Percentiles rank a stretch among this genome's conserved stretches.
Conservation (phyloP, 1,140 invertebrate species). For the Pomphorhynchus laevis region DNA sequence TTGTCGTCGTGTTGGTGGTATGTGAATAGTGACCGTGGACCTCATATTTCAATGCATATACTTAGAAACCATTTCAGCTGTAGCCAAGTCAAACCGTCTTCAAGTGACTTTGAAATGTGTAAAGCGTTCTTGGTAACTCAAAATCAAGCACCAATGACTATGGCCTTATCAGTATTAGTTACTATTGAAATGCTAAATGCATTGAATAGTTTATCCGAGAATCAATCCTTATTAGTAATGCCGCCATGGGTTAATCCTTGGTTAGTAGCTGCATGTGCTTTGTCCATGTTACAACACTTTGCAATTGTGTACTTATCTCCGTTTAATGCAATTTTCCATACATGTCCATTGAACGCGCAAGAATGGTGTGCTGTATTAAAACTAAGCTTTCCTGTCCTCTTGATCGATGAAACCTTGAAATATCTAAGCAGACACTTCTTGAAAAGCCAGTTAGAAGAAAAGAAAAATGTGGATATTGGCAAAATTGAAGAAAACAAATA, state of each 20-base stretch:
- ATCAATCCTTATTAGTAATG: not conserved
- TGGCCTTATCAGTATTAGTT: constrained; percentile 20
- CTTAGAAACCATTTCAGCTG: not conserved
- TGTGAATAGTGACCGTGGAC: not conserved
- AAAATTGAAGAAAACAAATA: too few species aligned
- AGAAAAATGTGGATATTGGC: too few species aligned
- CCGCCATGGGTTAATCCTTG: not conserved
- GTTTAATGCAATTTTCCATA: not conserved
- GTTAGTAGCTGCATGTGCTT: not conserved
- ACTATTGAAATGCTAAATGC: constrained; percentile 21
- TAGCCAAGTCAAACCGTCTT: too few species aligned
- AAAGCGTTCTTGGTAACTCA: constrained; percentile 18
- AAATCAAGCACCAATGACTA: constrained; percentile 19
- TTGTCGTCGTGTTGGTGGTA: not conserved
- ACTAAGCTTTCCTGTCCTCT: too few species aligned
- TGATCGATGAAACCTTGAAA: too few species aligned
- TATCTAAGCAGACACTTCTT: too few species aligned
- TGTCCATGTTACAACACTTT: not conserved
- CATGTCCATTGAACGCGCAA: too few species aligned
- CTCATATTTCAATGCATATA: not conserved
- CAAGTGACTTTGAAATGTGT: too few species aligned
- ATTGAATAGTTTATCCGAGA: constrained; percentile 13
- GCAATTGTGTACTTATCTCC: not conserved
- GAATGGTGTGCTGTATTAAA: too few species aligned
- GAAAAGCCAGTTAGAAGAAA: too few species aligned